Conservation (phyloP, 1,140 invertebrate species). For the Rhyzopertha dominica region DNA sequence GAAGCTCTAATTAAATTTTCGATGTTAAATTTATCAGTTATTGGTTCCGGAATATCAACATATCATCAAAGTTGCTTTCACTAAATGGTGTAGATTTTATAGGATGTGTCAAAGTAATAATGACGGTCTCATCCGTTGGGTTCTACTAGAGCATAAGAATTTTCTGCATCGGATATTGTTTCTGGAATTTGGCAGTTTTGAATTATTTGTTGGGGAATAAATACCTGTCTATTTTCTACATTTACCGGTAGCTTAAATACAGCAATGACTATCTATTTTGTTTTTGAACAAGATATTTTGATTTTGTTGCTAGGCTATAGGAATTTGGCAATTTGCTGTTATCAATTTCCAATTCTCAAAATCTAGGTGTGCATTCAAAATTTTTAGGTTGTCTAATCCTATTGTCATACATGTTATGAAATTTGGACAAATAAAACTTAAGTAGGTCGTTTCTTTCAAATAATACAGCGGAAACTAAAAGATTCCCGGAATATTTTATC, state of each 20-base stretch:
- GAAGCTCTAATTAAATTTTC: constrained; percentile 2
- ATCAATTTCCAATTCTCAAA: constrained; percentile 6
- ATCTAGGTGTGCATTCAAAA: constrained; percentile 4
- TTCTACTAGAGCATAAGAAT: too few species aligned
- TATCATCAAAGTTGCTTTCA: neutral
- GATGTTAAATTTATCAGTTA: neutral
- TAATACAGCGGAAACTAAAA: constrained; percentile 8
- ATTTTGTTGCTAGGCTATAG: too few species aligned
- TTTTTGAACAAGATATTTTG: neutral
- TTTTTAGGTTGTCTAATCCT: neutral
- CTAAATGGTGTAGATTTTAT: neutral
- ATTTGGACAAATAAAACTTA: neutral
- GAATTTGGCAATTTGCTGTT: too few species aligned
- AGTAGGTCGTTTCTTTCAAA: neutral
- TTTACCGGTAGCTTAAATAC: constrained; percentile 5
- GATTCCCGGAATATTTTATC: constrained; percentile 4
- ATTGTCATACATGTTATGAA: neutral
- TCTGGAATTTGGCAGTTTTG: too few species aligned
- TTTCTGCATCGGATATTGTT: too few species aligned
- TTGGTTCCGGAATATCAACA: constrained; percentile 7
- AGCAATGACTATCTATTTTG: constrained; percentile 2
- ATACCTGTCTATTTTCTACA: too few species aligned
- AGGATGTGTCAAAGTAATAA: neutral
- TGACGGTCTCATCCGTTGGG: too few species aligned
- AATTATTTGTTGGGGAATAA: too few species aligned